These are phyloP conservation scores for Eupeodes latifasciatus DNA, from an alignment of 2,888 invertebrate species.

Conservation along the genomic window DNA sequence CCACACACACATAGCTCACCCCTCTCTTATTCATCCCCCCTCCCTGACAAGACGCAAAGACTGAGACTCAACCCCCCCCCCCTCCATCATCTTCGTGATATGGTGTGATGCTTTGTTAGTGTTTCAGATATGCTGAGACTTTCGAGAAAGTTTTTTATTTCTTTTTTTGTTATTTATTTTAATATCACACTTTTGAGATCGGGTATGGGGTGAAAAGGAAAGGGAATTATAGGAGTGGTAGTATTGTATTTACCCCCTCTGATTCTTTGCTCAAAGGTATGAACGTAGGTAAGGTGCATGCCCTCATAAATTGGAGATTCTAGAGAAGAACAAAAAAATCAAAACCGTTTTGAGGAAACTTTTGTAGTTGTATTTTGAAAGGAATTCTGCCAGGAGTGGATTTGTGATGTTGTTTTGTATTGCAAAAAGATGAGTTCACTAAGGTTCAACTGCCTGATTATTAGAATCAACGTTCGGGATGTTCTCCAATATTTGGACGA, in stretches of 20 bases:
- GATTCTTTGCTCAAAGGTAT: conserved; percentile 22
- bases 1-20: neutral
- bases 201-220: neutral
- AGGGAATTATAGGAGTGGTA: neutral
- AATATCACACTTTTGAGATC: neutral
- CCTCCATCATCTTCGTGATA: neutral
- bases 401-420: too few species aligned
- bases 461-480: too few species aligned
- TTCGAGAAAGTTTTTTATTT: conserved; percentile 42
- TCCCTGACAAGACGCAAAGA: too few species aligned
- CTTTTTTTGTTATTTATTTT: conserved; percentile 1
- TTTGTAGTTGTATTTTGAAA: too few species aligned
- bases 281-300: too few species aligned
- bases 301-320: too few species aligned
- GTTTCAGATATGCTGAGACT: conserved; percentile 33
- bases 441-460: too few species aligned
- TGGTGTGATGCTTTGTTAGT: conserved; percentile 23
- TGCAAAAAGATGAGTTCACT: too few species aligned
- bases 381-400: too few species aligned
- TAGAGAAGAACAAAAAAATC: too few species aligned
- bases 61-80: neutral
- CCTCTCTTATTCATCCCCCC: neutral
- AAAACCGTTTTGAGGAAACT: too few species aligned
- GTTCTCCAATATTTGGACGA: too few species aligned
- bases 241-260: conserved; percentile 36